Evolutionary conservation across 2,797 vertebrate species (phyloP).

Genomic region (Notolepis coatsorum): DNA sequence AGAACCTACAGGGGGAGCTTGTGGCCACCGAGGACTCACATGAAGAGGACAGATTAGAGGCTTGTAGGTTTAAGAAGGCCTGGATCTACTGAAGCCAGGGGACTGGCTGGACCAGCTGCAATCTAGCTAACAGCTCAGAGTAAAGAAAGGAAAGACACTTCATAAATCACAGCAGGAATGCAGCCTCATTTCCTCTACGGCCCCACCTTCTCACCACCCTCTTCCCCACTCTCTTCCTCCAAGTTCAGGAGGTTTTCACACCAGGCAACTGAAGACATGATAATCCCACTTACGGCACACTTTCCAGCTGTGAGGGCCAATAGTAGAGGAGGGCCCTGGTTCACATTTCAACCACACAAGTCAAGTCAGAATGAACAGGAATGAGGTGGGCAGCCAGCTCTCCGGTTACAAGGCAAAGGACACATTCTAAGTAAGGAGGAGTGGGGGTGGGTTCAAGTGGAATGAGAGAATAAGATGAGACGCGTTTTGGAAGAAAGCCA

Average conservation of each 20-base stretch:
- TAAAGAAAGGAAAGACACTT: constrained; percentile 56
- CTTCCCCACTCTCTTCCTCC: constrained; percentile 33
- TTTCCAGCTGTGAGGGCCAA: constrained; percentile 38
- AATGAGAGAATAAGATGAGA: constrained; percentile 24
- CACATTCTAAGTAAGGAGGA: constrained; percentile 41
- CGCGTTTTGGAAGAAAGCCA: too few relatives aligned
- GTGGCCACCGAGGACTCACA: constrained; percentile 14
- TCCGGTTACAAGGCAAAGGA: constrained; percentile 37
- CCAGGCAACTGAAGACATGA: constrained; percentile 42
- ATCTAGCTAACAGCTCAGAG: constrained; percentile 38
- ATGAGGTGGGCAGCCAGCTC: constrained; percentile 10
- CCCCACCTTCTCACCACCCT: constrained; percentile 61
- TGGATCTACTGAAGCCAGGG: constrained; percentile 6
- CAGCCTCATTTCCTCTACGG: constrained; percentile 64
- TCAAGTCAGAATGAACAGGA: constrained; percentile 22
- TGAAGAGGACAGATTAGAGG: not conserved
- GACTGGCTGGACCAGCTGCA: constrained; percentile 52
- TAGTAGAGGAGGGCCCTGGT: constrained; percentile 15
- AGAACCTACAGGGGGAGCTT: too few relatives aligned
- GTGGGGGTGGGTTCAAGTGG: not conserved
- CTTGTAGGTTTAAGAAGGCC: constrained; percentile 2
- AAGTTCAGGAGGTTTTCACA: constrained; percentile 46
- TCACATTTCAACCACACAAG: constrained; percentile 43
- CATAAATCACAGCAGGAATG: constrained; percentile 76
- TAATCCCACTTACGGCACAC: constrained; percentile 33